Conservation (phyloP, 2,797 vertebrate genomes). For the Cygnus olor region DNA sequence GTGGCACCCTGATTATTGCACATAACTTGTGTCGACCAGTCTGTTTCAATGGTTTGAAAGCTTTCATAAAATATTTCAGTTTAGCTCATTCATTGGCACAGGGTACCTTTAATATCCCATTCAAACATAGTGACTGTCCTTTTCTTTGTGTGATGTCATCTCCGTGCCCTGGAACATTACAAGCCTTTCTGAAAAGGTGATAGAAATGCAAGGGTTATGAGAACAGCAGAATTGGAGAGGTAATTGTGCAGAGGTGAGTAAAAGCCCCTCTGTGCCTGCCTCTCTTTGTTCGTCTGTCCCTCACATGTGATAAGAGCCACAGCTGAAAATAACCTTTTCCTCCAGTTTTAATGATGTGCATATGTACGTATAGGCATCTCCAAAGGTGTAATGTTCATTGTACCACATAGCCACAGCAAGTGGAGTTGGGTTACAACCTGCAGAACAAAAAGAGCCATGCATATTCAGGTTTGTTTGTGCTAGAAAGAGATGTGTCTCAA, state of each 20-base stretch:
- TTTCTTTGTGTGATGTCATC: not conserved
- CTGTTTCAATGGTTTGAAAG: not conserved
- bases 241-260: not conserved
- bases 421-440: not conserved
- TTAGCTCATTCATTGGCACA: not conserved
- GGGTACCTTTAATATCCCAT: not conserved
- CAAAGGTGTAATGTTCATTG: not conserved
- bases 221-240: not conserved
- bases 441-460: not conserved
- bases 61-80: slow-evolving; percentile 4
- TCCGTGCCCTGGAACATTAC: not conserved
- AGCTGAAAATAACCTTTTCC: not conserved
- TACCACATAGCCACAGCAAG: not conserved
- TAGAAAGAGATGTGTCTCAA: not conserved
- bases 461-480: not conserved
- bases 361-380: not conserved
- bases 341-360: not conserved
- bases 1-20: slow-evolving; percentile 25
- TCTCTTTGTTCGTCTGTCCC: not conserved
- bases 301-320: not conserved
- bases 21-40: not conserved
- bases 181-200: not conserved
- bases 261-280: not conserved
- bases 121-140: not conserved
- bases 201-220: not conserved